A percentile compares a stretch with the other conserved stretches of the same genome.
These are phyloP conservation scores for Amitus sp. DNA, from an alignment of 2,888 invertebrate species.

Conservation along the genomic window DNA sequence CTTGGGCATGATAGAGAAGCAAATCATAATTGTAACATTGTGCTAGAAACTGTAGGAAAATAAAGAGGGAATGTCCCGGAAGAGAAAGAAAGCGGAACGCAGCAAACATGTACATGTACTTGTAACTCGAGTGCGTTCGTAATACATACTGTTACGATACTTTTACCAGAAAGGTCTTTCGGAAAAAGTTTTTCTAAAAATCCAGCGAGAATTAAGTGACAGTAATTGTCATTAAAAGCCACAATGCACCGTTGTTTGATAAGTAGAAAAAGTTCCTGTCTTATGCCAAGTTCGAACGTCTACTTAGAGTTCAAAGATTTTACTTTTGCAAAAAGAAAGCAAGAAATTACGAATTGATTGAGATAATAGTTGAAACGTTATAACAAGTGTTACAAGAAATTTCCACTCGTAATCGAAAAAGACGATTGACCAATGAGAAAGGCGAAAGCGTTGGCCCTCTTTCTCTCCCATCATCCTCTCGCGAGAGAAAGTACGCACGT, in stretches of 20 bases:
- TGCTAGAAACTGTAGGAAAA: constrained; percentile 48
- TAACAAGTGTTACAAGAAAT: not conserved
- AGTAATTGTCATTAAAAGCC: too few species aligned
- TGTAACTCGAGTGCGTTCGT: constrained; percentile 47
- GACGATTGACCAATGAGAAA: constrained; percentile 9
- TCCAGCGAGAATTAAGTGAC: too few species aligned
- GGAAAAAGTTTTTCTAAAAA: too few species aligned
- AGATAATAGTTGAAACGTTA: too few species aligned
- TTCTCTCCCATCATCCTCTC: not conserved
- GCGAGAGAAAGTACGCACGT: constrained; percentile 10
- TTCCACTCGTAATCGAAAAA: constrained; percentile 8
- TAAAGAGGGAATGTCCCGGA: constrained; percentile 56
- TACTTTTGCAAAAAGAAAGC: too few species aligned
- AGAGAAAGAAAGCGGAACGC: constrained; percentile 64
- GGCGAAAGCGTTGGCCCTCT: constrained; percentile 3
- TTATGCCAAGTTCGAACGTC: too few species aligned
- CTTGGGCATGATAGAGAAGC: constrained; percentile 15
- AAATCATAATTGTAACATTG: constrained; percentile 35
- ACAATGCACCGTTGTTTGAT: too few species aligned
- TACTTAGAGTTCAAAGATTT: too few species aligned
- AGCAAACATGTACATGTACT: constrained; percentile 46
- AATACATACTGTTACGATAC: constrained; percentile 29
- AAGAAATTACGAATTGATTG: too few species aligned
- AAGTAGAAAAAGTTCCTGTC: too few species aligned
- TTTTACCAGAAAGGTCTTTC: constrained; percentile 8